phyloP scores from a whole-genome alignment of 2,797 vertebrate species.

The Urophycis tenuis region DNA sequence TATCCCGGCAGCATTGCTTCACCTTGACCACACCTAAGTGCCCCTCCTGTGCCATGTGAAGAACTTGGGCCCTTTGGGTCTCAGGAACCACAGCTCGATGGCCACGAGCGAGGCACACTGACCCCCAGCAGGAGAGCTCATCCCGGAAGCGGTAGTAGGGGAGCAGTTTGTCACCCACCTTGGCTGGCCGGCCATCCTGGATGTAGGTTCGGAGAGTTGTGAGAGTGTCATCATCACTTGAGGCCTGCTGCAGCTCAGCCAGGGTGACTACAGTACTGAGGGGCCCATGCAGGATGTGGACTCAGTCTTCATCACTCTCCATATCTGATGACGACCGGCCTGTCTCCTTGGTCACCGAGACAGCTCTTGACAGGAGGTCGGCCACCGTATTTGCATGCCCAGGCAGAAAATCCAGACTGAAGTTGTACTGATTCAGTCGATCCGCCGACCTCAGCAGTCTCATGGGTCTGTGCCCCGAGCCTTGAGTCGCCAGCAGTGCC shows the following conservation, averaged over 20 bases:
- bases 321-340: too few species aligned
- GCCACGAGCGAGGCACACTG: neutral
- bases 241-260: conserved; percentile 11
- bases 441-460: conserved; percentile 5
- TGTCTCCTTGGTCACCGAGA: too few species aligned
- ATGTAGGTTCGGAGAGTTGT: neutral
- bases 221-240: neutral
- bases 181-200: neutral
- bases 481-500: too few species aligned
- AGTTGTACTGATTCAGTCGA: conserved; percentile 1
- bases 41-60: conserved; percentile 1
- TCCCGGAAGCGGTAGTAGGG: neutral
- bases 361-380: too few species aligned
- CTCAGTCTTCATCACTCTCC: neutral
- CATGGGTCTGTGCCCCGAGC: conserved; percentile 5
- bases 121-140: conserved; percentile 3
- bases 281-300: neutral
- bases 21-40: neutral
- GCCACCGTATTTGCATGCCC: neutral
- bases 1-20: neutral
- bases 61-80: neutral
- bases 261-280: neutral
- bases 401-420: conserved; percentile 4
- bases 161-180: neutral
- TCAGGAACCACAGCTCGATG: neutral